phyloP scores from a whole-genome alignment of 2,797 vertebrate genomes.

The Antrozous pallidus region DNA sequence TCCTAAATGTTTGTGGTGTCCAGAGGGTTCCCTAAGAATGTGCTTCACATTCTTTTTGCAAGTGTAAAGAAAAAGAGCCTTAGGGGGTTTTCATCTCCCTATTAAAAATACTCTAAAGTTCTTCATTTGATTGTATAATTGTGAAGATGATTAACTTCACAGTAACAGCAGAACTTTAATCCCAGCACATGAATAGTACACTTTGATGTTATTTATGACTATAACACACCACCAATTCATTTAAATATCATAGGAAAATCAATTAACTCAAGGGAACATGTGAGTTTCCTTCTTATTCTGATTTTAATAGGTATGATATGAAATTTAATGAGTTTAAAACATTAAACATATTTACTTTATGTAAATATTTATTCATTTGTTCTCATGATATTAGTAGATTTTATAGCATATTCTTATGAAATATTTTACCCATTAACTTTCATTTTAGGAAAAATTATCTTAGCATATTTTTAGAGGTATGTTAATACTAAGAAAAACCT shows the following conservation, averaged over 20 bases:
- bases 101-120: conserved; percentile 68
- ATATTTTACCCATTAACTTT: conserved; percentile 42
- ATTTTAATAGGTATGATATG: conserved; percentile 87
- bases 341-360: conserved; percentile 72
- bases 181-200: conserved; percentile 80
- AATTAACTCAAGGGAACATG: conserved; percentile 82
- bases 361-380: conserved; percentile 75
- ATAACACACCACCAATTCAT: conserved; percentile 86
- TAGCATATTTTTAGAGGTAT: conserved; percentile 21
- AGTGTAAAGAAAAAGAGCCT: conserved; percentile 58
- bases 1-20: neutral
- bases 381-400: conserved; percentile 52
- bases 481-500: neutral
- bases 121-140: conserved; percentile 75
- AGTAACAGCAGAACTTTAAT: conserved; percentile 75
- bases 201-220: conserved; percentile 93
- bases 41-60: conserved; percentile 57
- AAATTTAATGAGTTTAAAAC: conserved; percentile 79
- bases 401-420: conserved; percentile 12
- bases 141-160: conserved; percentile 78
- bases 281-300: conserved; percentile 84
- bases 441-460: conserved; percentile 16
- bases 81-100: conserved; percentile 70
- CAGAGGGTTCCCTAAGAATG: conserved; percentile 28
- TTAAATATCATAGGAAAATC: conserved; percentile 92